Evolutionary conservation across 1,140 invertebrate species (phyloP), one percentile per base, ranked within the genome.

Genomic region (Streblospio benedicti): DNA sequence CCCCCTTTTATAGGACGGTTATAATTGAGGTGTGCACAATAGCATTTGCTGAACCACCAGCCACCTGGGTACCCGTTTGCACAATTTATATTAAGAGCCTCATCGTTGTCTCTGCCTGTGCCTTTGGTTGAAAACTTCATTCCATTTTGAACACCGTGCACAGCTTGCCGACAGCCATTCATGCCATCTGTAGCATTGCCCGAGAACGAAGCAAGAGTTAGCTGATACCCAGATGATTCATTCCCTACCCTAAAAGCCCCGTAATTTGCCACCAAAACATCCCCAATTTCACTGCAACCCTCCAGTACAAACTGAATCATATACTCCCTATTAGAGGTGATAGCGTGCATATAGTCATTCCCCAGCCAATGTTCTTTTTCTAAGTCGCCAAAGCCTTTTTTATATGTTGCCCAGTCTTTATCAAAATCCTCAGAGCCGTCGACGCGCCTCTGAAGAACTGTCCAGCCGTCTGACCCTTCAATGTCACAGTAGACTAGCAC

Each of bases 271-370:
- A n/a, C n/a, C n/a, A n/a, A n/a, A n/a, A n/a, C n/a, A n/a, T n/a
- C n/a, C n/a, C n/a, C n/a, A n/a, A n/a, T n/a, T n/a, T n/a, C 6
- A 20, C 23, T 30, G 27, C 51, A 53, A n/a, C 33, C 51, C 5
- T 27, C 31, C 2, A 53, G 23, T 18, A 31, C 51, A 12, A 53
- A 20, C 3, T 20, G 25, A 20, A 53, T 12, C 27, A 31, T 1
- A 28, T 53, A 53, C 25, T 53, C 23, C 9, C 51, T 18, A 23
- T 53, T 27, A 3, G 4, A 6, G 18, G 51, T 53, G 6, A 53
- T 27, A 20, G 33, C 33, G 18, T 44, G n/a, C 4, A 57, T 44
- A 25, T 57, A 16, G 14, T 91, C 87, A 65, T 81, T 83, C 5
- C 90, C 83, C 2, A 57, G 41, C 33, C 41, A 57, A 23, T 27